These are phyloP conservation scores for Parotocinclus haroldoi DNA, from an alignment of 2,797 vertebrate genomes.

Conservation along the genomic window DNA sequence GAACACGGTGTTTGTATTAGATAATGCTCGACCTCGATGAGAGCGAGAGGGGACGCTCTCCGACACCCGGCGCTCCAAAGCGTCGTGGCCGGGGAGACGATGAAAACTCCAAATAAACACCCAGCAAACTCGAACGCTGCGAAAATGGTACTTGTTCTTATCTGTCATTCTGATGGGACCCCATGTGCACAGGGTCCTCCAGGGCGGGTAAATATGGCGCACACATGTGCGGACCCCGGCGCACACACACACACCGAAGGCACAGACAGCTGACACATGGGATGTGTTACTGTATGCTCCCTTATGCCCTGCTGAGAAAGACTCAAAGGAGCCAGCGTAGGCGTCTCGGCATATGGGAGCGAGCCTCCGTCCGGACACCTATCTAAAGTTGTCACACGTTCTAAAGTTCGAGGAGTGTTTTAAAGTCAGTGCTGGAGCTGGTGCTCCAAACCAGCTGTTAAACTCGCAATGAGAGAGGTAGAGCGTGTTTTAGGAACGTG, in stretches of 20 bases:
- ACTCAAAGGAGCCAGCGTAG: slow-evolving; percentile 38
- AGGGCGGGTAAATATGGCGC: slow-evolving; percentile 75
- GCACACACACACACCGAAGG: slow-evolving; percentile 71
- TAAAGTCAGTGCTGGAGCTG: neutral
- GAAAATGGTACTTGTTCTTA: slow-evolving; percentile 31
- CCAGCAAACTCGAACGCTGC: slow-evolving; percentile 12
- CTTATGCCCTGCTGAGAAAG: slow-evolving; percentile 56
- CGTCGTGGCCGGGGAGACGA: slow-evolving; percentile 15
- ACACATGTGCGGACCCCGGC: slow-evolving; percentile 79
- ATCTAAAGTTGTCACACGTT: neutral
- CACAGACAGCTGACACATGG: slow-evolving; percentile 72
- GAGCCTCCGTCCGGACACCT: slow-evolving; percentile 39
- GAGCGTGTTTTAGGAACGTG: slow-evolving; percentile 13
- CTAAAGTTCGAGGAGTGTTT: neutral
- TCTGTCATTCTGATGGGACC: slow-evolving; percentile 61
- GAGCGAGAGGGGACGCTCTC: no score
- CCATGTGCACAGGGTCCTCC: slow-evolving; percentile 62
- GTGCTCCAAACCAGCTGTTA: slow-evolving; percentile 27
- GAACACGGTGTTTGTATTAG: slow-evolving; percentile 21
- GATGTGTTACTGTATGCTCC: slow-evolving; percentile 67
- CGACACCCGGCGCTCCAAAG: slow-evolving; percentile 55
- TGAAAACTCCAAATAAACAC: slow-evolving; percentile 36
- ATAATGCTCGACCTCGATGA: slow-evolving; percentile 36
- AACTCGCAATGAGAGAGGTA: slow-evolving; percentile 9
- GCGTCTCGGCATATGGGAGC: slow-evolving; percentile 5